Evolutionary conservation across 2,888 invertebrate genomes (phyloP).

Genomic region (Yponomeuta evonymella): DNA sequence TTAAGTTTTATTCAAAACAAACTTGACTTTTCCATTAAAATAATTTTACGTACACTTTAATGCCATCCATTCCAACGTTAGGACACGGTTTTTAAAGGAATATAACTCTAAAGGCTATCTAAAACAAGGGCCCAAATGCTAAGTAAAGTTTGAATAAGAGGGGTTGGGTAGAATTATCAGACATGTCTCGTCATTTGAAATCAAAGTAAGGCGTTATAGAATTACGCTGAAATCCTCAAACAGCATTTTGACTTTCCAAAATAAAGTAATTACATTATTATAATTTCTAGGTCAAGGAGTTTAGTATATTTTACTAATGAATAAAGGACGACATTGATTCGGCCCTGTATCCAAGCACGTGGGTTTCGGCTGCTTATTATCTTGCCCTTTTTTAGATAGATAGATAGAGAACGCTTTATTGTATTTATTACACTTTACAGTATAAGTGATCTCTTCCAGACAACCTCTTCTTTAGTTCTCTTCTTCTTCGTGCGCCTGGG

Average conservation of each 20-base stretch:
- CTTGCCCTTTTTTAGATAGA: too few species aligned
- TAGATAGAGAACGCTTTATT: too few species aligned
- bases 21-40: background rate
- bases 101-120: background rate
- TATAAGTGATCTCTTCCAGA: too few species aligned
- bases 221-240: background rate
- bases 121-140: background rate
- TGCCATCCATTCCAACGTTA: background rate
- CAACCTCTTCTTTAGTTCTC: too few species aligned
- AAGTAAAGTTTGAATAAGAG: background rate
- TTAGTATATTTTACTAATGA: too few species aligned
- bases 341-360: too few species aligned
- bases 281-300: too few species aligned
- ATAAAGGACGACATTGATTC: too few species aligned
- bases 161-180: background rate
- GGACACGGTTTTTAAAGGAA: background rate
- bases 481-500: too few species aligned
- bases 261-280: too few species aligned
- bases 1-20: conserved; percentile 4
- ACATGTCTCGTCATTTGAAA: background rate
- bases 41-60: conserved; percentile 3
- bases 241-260: background rate
- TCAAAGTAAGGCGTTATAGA: background rate
- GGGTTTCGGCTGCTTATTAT: too few species aligned
- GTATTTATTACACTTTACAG: too few species aligned